Evolutionary conservation across 2,888 invertebrate genomes (phyloP).

Genomic region (Lamellibrachia satsuma): DNA sequence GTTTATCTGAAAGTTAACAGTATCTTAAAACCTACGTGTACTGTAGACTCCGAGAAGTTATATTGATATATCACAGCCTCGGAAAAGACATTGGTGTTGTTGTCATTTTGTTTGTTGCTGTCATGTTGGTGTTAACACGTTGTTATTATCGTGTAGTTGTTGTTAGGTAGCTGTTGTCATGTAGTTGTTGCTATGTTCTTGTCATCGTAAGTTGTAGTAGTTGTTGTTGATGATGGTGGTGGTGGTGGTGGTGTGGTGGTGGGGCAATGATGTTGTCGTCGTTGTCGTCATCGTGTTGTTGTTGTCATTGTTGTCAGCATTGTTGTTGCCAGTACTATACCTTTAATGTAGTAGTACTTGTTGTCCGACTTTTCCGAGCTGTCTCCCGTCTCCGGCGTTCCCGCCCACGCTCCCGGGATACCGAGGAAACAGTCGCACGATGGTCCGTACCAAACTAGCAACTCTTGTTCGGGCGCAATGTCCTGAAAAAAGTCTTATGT

Average conservation of each 20-base stretch:
- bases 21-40: background rate
- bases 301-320: background rate
- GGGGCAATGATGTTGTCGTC: background rate
- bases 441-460: conserved; percentile 60
- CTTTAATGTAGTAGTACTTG: background rate
- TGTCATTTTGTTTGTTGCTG: background rate
- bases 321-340: background rate
- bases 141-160: background rate
- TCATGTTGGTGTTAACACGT: background rate
- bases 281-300: background rate
- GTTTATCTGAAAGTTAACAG: background rate
- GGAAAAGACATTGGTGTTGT: background rate
- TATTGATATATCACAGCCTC: background rate
- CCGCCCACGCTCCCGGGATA: conserved; percentile 43
- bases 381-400: background rate
- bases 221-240: background rate
- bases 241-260: background rate
- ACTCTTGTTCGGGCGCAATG: conserved; percentile 54
- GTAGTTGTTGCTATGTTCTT: background rate
- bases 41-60: background rate
- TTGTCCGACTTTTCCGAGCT: background rate
- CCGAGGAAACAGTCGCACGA: conserved; percentile 52
- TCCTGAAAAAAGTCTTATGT: conserved; percentile 45
- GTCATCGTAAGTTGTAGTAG: background rate
- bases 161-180: background rate